A percentile compares a stretch with the other conserved stretches of the same genome.
These are phyloP conservation scores for Sogatella furcifera DNA, from an alignment of 1,140 invertebrate genomes.

Conservation along the genomic window DNA sequence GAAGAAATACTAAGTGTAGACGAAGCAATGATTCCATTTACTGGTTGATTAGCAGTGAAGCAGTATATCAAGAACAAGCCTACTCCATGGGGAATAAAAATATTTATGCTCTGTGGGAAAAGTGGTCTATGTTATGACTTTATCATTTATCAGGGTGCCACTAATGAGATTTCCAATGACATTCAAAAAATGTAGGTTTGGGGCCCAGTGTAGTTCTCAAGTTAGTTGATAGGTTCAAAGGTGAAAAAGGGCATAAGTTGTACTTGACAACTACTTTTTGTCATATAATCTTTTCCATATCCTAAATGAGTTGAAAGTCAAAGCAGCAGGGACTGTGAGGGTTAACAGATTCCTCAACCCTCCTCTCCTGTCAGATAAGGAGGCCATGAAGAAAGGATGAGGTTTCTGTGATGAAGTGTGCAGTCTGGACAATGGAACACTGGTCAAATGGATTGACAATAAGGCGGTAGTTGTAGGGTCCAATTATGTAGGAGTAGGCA, in stretches of 20 bases:
- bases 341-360: conserved; percentile 12
- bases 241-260: conserved; percentile 3
- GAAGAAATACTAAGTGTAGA: not conserved
- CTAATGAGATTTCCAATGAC: conserved; percentile 21
- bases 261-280: conserved; percentile 17
- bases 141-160: conserved; percentile 25
- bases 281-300: conserved; percentile 12
- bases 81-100: conserved; percentile 20
- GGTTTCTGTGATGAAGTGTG: conserved; percentile 4
- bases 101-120: conserved; percentile 13
- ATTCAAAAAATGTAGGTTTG: conserved; percentile 17
- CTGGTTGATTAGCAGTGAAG: conserved; percentile 20
- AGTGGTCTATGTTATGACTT: conserved; percentile 23
- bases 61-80: conserved; percentile 24
- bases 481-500: conserved; percentile 16
- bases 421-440: not conserved
- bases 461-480: conserved; percentile 10
- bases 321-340: conserved; percentile 12
- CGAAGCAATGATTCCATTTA: not conserved
- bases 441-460: conserved; percentile 18
- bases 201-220: conserved; percentile 20
- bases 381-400: not conserved
- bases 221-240: conserved; percentile 1
- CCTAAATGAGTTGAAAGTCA: not conserved
- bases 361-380: conserved; percentile 6